phyloP scores from a whole-genome alignment of 2,797 vertebrate genomes.

The Pteronotus mesoamericanus region DNA sequence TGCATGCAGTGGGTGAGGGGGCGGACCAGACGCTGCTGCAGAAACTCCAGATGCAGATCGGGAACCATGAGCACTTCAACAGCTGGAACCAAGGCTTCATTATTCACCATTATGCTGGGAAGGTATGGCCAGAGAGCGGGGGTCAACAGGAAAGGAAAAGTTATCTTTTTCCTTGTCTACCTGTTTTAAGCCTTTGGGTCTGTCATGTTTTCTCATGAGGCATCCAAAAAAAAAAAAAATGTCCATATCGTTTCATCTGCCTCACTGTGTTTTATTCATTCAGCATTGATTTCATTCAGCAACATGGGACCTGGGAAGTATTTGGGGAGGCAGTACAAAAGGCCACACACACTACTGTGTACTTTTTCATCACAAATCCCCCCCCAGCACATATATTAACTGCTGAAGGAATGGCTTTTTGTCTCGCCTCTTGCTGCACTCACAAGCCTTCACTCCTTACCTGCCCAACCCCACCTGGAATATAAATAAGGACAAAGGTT shows the following conservation, averaged over 20 bases:
- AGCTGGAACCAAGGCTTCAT: slow-evolving; percentile 99
- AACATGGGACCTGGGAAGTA: neutral
- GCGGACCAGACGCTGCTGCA: slow-evolving; percentile 98
- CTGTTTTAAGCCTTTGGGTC: neutral
- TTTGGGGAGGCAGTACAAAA: neutral
- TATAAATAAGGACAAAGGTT: neutral
- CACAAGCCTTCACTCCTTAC: neutral
- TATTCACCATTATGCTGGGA: slow-evolving; percentile 98
- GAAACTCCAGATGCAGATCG: slow-evolving; percentile 95
- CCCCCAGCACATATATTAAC: neutral
- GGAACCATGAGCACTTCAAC: slow-evolving; percentile 98
- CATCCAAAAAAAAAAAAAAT: neutral
- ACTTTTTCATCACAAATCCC: neutral
- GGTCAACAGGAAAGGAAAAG: neutral
- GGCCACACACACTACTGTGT: neutral
- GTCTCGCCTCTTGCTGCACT: neutral
- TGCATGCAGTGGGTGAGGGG: slow-evolving; percentile 97
- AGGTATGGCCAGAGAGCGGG: slow-evolving; percentile 81
- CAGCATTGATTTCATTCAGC: neutral
- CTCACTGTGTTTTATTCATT: neutral
- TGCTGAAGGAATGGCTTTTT: neutral
- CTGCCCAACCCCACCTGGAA: neutral
- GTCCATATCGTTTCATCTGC: neutral
- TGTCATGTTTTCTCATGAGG: neutral
- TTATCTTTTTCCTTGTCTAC: neutral